phyloP scores from a whole-genome alignment of 2,888 invertebrate genomes.

The Caenorhabditis sp. region DNA sequence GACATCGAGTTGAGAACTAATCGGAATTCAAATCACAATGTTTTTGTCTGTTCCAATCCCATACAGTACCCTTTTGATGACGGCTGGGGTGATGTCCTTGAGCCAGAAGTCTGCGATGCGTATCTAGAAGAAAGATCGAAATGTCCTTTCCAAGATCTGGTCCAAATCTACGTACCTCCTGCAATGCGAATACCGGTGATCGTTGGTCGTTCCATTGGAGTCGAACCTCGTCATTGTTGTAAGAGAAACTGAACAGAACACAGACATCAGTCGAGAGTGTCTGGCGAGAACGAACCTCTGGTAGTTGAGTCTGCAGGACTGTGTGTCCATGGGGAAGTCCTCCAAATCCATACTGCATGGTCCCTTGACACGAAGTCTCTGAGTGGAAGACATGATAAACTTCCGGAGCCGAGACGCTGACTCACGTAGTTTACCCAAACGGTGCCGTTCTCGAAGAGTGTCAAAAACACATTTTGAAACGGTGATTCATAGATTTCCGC shows the following conservation, averaged over 20 bases:
- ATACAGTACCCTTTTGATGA: conserved; percentile 57
- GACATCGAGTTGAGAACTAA: no score
- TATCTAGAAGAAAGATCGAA: conserved; percentile 36
- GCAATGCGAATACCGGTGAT: conserved; percentile 69
- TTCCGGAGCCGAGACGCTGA: not conserved
- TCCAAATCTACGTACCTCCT: conserved; percentile 42
- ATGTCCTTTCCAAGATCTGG: not conserved
- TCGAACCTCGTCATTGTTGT: conserved; percentile 70
- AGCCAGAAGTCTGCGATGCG: conserved; percentile 70
- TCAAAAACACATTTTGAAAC: conserved; percentile 75
- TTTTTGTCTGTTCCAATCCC: not conserved
- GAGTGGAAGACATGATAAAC: conserved; percentile 6
- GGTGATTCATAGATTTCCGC: conserved; percentile 76
- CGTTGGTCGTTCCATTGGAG: conserved; percentile 70
- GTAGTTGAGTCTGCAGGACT: conserved; percentile 73
- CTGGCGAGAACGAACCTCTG: conserved; percentile 62
- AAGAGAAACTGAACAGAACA: conserved; percentile 61
- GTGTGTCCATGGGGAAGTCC: conserved; percentile 78
- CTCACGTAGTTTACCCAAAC: conserved; percentile 77
- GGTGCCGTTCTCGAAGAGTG: conserved; percentile 75
- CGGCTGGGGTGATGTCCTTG: conserved; percentile 62
- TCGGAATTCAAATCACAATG: conserved; percentile 1
- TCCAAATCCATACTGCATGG: conserved; percentile 75
- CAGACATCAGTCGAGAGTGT: not conserved
- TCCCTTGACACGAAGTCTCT: conserved; percentile 74